Base-by-base conservation (phyloP, 37 sponge, comb jelly and placozoan genomes). In the Lycopodina hypogea region DNA sequence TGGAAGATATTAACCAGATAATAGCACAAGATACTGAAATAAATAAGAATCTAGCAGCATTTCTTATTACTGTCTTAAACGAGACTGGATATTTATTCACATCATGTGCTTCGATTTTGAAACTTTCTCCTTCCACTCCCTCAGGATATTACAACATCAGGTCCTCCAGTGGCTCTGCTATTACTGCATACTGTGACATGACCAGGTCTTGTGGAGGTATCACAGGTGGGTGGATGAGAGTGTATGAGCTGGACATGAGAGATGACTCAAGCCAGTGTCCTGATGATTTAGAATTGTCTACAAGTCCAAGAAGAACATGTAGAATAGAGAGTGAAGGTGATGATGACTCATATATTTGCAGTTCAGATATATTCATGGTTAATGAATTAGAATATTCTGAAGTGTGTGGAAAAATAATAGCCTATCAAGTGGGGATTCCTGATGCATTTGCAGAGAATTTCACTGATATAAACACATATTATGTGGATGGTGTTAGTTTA, bases 401-500 rank as follows among this genome's bases (percentile, higher is more conserved):
- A 34, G 81, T 81, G 40, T 81, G 81, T 71, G 81, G 81, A 1
- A 55, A 51, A 58, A 59, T 81, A 19, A 71, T 7, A 57, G 81
- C 60, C 21, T 81, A 81, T 42, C 73, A 81, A 32, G 9, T 57
- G 22, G 72, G 73, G 24, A 35, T 22, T 26, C 41, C 81, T 38
- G 73, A 39, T 60, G 72, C 50, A 28, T 42, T 72, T 39, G n/a
- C 3, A n/a, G 41, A 21, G 39, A 1, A 28, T 30, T 9, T 4
- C 30, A 14, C 34, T 3, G 30, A 24, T 32, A 24, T 65, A 65
- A 12, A 33, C 66, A 30, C 66, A 3, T 30, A 77, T 57, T 77
- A 77, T 77, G 78, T 77, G 24, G 63, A 77, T 63, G 63, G 78
- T 19, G 35, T 77, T 22, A 77, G 64, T 41, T 23, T 77, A 3